Conservation (phyloP, 53 echinoderm and acorn worm genomes). For the Antedon mediterranea region DNA sequence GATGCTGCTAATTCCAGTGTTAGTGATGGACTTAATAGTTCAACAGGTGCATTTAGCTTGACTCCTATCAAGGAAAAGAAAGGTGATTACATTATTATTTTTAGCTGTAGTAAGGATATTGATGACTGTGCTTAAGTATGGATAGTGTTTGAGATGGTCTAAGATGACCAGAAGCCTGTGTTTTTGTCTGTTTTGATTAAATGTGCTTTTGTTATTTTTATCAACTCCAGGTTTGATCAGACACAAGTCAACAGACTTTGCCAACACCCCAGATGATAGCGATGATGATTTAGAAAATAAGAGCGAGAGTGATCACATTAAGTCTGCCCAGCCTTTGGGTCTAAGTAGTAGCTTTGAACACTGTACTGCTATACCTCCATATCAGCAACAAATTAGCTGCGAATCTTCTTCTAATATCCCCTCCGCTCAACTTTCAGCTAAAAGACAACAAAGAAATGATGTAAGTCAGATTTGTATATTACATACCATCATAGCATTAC, state of each 20-base stretch:
- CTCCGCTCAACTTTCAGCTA: not conserved
- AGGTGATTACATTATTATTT: not conserved
- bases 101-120: too few species aligned
- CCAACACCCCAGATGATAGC: not conserved
- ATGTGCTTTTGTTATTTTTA: too few species aligned
- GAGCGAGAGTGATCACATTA: not conserved
- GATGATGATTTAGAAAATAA: not conserved
- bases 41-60: not conserved
- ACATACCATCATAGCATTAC: too few species aligned
- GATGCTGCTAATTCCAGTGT: not conserved
- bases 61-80: slow-evolving; percentile 3
- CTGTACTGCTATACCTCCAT: not conserved
- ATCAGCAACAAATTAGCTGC: not conserved
- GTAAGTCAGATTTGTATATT: not conserved
- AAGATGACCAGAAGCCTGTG: too few species aligned
- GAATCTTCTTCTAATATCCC: not conserved
- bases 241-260: slow-evolving; percentile 7
- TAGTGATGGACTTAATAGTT: not conserved
- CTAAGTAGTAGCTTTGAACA: not conserved
- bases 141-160: too few species aligned
- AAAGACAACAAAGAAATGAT: not conserved
- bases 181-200: too few species aligned
- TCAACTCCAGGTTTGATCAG: not conserved
- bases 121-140: too few species aligned
- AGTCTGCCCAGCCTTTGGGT: not conserved